Evolutionary conservation across 2,797 vertebrate species (phyloP).

Genomic region (Micrastur ruficollis): DNA sequence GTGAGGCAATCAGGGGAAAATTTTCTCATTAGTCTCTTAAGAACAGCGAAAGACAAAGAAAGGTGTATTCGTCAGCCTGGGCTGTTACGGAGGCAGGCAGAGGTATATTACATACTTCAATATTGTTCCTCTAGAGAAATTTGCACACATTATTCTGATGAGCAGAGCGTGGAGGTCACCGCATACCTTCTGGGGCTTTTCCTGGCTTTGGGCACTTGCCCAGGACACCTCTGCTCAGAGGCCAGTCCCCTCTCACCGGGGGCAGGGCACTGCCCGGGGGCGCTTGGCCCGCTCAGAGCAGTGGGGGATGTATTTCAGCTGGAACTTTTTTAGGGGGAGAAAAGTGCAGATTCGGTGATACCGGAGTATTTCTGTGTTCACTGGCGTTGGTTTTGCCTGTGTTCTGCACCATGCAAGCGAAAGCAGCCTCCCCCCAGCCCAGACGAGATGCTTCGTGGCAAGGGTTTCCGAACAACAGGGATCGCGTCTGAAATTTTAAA

Average conservation of each 20-base stretch:
- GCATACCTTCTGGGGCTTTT: background rate
- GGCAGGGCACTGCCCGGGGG: background rate
- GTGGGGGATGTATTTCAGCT: background rate
- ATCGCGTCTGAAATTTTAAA: background rate
- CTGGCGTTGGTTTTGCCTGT: background rate
- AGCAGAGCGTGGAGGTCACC: background rate
- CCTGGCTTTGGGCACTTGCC: background rate
- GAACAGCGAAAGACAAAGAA: background rate
- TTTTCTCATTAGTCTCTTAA: background rate
- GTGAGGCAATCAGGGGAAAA: background rate
- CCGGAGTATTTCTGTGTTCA: fast-evolving
- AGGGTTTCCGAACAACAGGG: background rate
- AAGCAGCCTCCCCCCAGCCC: background rate
- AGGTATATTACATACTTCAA: fast-evolving
- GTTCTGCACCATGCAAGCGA: fast-evolving
- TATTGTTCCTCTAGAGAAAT: background rate
- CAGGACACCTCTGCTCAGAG: fast-evolving
- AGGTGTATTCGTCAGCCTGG: background rate
- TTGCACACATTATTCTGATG: background rate
- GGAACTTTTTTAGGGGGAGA: background rate
- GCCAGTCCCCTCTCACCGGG: fast-evolving
- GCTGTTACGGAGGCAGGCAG: background rate
- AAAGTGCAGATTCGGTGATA: background rate
- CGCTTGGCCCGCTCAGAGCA: fast-evolving
- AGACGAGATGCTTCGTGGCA: background rate